Evolutionary conservation across 2,888 invertebrate species (phyloP), one percentile per base, ranked within the genome.

Genomic region (Coelopa pilipes): DNA sequence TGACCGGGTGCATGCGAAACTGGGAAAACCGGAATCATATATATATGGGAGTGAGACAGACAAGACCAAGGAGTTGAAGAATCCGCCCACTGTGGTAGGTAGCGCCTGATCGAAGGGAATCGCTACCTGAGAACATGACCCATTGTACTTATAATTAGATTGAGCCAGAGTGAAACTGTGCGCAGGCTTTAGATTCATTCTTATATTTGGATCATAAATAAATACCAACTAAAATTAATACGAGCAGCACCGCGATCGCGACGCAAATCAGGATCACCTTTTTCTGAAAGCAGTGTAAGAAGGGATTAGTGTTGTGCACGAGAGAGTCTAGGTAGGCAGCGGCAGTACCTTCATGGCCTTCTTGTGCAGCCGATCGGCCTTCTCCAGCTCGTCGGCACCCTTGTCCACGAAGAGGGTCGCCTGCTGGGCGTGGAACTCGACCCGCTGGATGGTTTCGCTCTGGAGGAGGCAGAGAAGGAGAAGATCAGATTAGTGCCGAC

Each of bases 361-460:
- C 53, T 84, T 82, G 19, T 80, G 80, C 46, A 81, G 77, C 34
- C 79, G 79, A 53, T 85, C 80, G 7, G 85, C 85, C 68, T 83
- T 78, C 24, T 81, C 82, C 24, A 85, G 77, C 66, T 88, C 82
- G 60, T 79, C 84, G n/a, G 84, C 82, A 15, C 87, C 88, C 70
- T 86, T 86, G 74, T 87, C 87, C 9, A 87, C 84, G 66, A 81
- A 82, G 0, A 83, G 77, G 0, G 85, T 81, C 4, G 88, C 88
- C 73, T 86, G 86, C 65, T 87, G 85, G 13, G 87, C 87, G 79
- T 88, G 87, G 75, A 85, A 87, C 79, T 88, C 88, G 0, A 88
- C 87, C 15, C 87, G 80, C 76, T 87, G 86, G 74, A 88, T 87
- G 55, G 84, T 82, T 75, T 87, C 87, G 75, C 86, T 87, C 82